These are phyloP conservation scores for Drosophila suboccidentalis DNA, from an alignment of 2,888 invertebrate genomes.

Conservation along the genomic window DNA sequence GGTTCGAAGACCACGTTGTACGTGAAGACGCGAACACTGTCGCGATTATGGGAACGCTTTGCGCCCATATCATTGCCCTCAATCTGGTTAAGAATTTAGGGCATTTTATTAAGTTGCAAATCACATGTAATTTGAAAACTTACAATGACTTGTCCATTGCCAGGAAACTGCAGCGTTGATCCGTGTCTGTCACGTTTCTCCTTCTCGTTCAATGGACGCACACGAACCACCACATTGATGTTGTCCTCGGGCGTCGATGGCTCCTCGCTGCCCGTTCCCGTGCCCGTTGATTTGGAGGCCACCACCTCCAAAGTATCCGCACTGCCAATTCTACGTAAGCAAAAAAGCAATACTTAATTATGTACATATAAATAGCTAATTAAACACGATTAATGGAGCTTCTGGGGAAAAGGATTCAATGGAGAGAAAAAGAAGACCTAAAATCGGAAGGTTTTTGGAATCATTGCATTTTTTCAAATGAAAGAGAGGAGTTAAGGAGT, in stretches of 20 bases:
- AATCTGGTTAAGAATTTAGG: slow-evolving; percentile 80
- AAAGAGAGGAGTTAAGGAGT: too few relatives aligned
- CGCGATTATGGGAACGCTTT: slow-evolving; percentile 87
- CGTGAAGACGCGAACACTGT: slow-evolving; percentile 94
- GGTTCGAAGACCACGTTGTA: slow-evolving; percentile 97
- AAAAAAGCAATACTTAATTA: slow-evolving; percentile 19
- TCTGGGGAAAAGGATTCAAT: neutral
- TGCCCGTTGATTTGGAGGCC: slow-evolving; percentile 85
- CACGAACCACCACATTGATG: slow-evolving; percentile 95
- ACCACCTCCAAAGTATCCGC: slow-evolving; percentile 85
- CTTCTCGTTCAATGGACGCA: slow-evolving; percentile 92
- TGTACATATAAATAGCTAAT: slow-evolving; percentile 29
- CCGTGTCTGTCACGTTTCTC: slow-evolving; percentile 90
- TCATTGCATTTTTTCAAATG: neutral
- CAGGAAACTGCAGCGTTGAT: slow-evolving; percentile 93
- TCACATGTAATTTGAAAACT: slow-evolving; percentile 14
- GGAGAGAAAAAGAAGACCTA: neutral
- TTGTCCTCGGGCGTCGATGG: slow-evolving; percentile 89
- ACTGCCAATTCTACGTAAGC: slow-evolving; percentile 83
- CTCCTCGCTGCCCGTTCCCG: slow-evolving; percentile 82
- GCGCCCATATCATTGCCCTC: slow-evolving; percentile 86
- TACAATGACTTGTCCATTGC: slow-evolving; percentile 93
- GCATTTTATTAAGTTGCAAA: neutral
- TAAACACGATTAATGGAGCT: slow-evolving; percentile 1
- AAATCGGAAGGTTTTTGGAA: neutral